phyloP scores from a whole-genome alignment of 2,888 invertebrate species.

The Epinotia nisella region DNA sequence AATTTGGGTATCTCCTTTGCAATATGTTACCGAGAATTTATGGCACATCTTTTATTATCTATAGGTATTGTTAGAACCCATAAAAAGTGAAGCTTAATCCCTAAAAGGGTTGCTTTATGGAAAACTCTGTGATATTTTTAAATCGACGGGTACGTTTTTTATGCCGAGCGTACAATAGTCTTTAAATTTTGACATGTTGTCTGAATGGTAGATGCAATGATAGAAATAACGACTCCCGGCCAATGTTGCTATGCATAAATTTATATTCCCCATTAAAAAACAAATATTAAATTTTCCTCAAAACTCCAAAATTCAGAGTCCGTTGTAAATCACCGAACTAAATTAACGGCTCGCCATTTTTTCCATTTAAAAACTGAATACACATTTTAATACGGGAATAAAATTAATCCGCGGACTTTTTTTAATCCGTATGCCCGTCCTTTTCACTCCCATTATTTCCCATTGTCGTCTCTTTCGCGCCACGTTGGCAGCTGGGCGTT shows the following conservation, averaged over 20 bases:
- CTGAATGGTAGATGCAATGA: neutral
- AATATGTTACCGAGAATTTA: slow-evolving; percentile 39
- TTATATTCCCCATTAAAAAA: neutral
- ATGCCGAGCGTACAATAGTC: slow-evolving; percentile 20
- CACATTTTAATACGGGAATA: slow-evolving; percentile 73
- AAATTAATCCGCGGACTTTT: slow-evolving; percentile 72
- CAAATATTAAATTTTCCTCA: slow-evolving; percentile 15
- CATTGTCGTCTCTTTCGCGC: slow-evolving; percentile 50
- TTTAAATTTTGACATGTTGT: slow-evolving; percentile 28
- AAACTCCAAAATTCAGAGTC: slow-evolving; percentile 47
- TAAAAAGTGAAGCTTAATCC: slow-evolving; percentile 59
- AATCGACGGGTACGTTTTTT: slow-evolving; percentile 34
- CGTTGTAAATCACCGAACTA: slow-evolving; percentile 66
- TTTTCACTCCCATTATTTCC: slow-evolving; percentile 60
- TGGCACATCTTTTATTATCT: slow-evolving; percentile 35
- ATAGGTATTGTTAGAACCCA: slow-evolving; percentile 49
- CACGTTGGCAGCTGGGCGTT: slow-evolving; percentile 80
- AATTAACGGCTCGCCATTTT: slow-evolving; percentile 68
- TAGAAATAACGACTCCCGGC: neutral
- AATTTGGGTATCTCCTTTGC: slow-evolving; percentile 20
- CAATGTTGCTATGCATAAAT: slow-evolving; percentile 12
- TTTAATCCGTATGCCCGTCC: slow-evolving; percentile 55
- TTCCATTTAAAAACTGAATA: slow-evolving; percentile 68
- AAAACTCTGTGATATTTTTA: slow-evolving; percentile 38
- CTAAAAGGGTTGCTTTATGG: slow-evolving; percentile 59